Evolutionary conservation across 2,797 vertebrate genomes (phyloP).

Genomic region (Lepidocolaptes lacrymiger): DNA sequence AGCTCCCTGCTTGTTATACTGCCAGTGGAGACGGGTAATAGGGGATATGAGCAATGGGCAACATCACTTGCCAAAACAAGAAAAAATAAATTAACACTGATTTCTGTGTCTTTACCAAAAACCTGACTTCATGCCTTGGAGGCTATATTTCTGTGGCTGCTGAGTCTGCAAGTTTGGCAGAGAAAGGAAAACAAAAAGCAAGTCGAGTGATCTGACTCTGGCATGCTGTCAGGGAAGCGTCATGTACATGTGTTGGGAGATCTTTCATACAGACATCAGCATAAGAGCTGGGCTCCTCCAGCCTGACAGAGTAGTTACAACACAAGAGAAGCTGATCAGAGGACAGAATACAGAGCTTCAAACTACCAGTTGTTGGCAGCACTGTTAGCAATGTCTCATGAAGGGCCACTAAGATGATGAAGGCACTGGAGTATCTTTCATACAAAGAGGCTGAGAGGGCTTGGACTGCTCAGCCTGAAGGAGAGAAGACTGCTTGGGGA

Average conservation of each 20-base stretch:
- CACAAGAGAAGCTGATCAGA: not conserved
- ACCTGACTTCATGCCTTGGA: not conserved
- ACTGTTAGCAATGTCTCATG: not conserved
- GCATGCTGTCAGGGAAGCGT: not conserved
- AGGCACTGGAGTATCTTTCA: not conserved
- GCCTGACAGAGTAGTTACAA: not conserved
- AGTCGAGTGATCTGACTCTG: not conserved
- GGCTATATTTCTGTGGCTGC: slow-evolving; percentile 22
- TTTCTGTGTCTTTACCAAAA: slow-evolving; percentile 21
- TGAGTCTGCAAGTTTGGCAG: slow-evolving; percentile 10
- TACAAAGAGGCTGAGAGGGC: not conserved
- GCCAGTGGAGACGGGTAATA: not conserved
- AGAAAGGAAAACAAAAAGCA: slow-evolving; percentile 28
- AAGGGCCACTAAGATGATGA: not conserved
- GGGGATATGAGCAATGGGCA: not conserved
- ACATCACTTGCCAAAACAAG: not conserved
- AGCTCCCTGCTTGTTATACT: not conserved
- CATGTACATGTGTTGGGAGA: not conserved
- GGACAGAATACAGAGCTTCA: not conserved
- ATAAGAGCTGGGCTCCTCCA: not conserved
- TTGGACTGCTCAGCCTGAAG: not conserved
- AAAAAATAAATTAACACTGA: not conserved
- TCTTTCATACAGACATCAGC: not conserved
- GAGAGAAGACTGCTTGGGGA: not conserved
- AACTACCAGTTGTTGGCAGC: not conserved